Evolutionary conservation across 1,140 invertebrate species (phyloP).

Genomic region (Vanessa tameamea): DNA sequence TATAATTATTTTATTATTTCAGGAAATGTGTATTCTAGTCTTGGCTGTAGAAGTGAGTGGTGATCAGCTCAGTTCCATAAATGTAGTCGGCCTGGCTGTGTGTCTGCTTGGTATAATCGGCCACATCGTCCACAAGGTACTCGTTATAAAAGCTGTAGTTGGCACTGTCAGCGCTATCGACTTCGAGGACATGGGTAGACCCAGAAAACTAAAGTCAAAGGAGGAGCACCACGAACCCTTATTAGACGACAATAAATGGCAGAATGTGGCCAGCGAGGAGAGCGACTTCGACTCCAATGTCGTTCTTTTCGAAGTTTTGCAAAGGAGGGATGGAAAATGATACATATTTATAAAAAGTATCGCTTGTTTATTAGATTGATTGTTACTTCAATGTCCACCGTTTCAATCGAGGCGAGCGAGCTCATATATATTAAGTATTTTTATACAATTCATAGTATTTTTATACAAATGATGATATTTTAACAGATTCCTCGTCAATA

Average conservation of each 20-base stretch:
- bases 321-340: conserved; percentile 62
- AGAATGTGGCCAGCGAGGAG: conserved; percentile 54
- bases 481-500: no score
- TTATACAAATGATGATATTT: no score
- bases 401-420: not conserved
- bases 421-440: conserved; percentile 1
- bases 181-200: conserved; percentile 50
- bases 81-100: conserved; percentile 91
- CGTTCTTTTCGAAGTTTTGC: conserved; percentile 70
- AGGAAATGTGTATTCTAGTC: conserved; percentile 95
- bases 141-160: conserved; percentile 62
- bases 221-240: conserved; percentile 63
- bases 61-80: conserved; percentile 91
- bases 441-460: not conserved
- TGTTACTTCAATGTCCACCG: not conserved
- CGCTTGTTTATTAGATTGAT: not conserved
- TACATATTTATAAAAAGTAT: not conserved
- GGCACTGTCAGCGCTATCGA: conserved; percentile 59
- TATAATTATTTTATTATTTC: conserved; percentile 42
- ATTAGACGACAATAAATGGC: conserved; percentile 59
- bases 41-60: conserved; percentile 92
- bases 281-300: conserved; percentile 71
- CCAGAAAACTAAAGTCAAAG: conserved; percentile 45
- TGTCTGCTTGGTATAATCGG: conserved; percentile 94
- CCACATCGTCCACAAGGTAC: conserved; percentile 91